phyloP scores from a whole-genome alignment of 2,113 vertebrate species.

The Daphoenositta chrysoptera region DNA sequence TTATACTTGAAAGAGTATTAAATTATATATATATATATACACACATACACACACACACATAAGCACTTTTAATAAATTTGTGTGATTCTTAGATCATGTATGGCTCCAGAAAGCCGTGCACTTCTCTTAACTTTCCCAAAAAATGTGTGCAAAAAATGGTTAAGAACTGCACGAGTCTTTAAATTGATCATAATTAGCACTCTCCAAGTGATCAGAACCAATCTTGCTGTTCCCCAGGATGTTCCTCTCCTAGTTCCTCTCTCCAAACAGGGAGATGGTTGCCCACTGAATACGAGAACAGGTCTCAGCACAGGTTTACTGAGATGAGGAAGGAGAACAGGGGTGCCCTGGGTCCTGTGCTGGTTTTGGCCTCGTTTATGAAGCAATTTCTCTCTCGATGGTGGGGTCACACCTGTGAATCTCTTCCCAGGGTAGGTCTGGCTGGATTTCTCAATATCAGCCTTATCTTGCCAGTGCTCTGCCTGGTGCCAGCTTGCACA shows the following conservation, averaged over 20 bases:
- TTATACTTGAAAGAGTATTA: background rate
- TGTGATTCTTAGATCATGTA: background rate
- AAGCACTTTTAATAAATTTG: background rate
- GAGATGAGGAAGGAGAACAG: background rate
- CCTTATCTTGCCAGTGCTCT: background rate
- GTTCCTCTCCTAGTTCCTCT: background rate
- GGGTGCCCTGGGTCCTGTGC: background rate
- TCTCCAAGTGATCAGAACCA: background rate
- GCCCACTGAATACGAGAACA: background rate
- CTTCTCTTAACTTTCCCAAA: background rate
- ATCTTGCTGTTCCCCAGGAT: background rate
- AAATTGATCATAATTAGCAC: background rate
- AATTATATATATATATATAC: background rate
- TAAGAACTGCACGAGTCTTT: background rate
- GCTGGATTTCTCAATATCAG: background rate
- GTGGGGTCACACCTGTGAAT: background rate
- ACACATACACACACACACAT: rapidly evolving
- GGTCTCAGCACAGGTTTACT: background rate
- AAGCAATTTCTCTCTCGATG: background rate
- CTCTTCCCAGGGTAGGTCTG: background rate
- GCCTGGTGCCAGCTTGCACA: background rate
- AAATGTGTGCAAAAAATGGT: background rate
- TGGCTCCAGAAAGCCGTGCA: background rate
- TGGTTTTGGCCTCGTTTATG: background rate
- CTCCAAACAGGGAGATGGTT: background rate